Conservation (phyloP, 2,113 vertebrate species). For the Prolemur simus region DNA sequence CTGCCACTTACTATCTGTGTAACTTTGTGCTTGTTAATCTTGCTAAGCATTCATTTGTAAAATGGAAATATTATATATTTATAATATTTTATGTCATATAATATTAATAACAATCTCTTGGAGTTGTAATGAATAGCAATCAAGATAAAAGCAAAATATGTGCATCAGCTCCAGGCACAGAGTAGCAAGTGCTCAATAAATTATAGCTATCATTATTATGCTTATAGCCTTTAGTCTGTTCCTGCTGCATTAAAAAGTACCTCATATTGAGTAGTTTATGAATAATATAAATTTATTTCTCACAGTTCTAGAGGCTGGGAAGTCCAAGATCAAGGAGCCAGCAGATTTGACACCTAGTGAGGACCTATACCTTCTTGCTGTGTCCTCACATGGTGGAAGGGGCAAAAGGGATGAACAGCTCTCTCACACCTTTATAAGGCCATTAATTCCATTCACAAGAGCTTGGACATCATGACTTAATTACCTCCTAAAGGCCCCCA, state of each 20-base stretch:
- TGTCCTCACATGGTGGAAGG: neutral
- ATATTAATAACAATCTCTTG: conserved; percentile 14
- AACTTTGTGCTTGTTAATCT: neutral
- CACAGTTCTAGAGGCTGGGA: neutral
- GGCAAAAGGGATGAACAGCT: neutral
- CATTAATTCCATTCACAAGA: neutral
- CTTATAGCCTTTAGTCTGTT: neutral
- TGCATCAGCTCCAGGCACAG: neutral
- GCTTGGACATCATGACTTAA: neutral
- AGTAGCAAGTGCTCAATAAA: neutral
- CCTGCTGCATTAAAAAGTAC: neutral
- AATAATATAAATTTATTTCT: neutral
- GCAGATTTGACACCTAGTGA: neutral
- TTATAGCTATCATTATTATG: neutral
- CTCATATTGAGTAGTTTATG: neutral
- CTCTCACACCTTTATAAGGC: neutral
- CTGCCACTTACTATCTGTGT: neutral
- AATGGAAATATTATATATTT: neutral
- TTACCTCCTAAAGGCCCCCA: neutral
- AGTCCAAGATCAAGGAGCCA: neutral
- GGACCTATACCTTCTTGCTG: neutral
- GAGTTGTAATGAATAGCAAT: neutral
- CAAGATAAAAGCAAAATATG: neutral
- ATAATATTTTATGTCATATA: neutral
- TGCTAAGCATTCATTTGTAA: conserved; percentile 45